phyloP scores from a whole-genome alignment of 2,888 invertebrate species.

The Anoncus sp. region DNA sequence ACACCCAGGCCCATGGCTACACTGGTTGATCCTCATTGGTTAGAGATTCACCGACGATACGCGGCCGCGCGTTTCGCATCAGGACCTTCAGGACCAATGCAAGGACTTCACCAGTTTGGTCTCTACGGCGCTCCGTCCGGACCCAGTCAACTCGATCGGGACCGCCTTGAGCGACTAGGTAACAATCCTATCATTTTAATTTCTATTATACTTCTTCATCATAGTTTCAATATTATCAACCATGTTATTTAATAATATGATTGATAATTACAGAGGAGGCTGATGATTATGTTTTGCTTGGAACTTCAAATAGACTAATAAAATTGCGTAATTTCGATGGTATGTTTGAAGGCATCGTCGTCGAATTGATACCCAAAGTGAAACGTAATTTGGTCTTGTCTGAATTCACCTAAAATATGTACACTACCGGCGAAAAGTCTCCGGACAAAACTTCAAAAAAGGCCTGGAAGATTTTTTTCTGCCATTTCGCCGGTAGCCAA shows the following conservation, averaged over 20 bases:
- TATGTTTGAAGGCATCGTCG: too few species aligned
- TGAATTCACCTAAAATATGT: too few species aligned
- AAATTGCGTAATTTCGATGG: too few species aligned
- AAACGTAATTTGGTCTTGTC: too few species aligned
- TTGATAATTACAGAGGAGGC: too few species aligned
- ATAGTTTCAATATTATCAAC: background rate
- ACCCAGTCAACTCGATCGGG: slow-evolving; percentile 93
- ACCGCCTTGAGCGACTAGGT: slow-evolving; percentile 93
- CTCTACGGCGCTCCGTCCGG: slow-evolving; percentile 90
- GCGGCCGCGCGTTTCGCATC: slow-evolving; percentile 81
- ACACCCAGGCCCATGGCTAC: slow-evolving; percentile 83
- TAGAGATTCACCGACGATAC: slow-evolving; percentile 94
- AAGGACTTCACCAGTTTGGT: slow-evolving; percentile 88
- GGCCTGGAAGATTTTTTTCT: too few species aligned
- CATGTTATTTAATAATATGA: background rate
- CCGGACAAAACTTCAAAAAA: too few species aligned
- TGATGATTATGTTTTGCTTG: too few species aligned
- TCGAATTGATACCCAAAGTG: too few species aligned
- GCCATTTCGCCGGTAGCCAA: too few species aligned
- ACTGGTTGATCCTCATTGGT: slow-evolving; percentile 91
- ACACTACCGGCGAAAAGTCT: too few species aligned
- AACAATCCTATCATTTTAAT: slow-evolving; percentile 72
- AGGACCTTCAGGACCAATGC: slow-evolving; percentile 83
- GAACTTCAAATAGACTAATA: too few species aligned
- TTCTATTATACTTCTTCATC: background rate